phyloP scores from a whole-genome alignment of 2,888 invertebrate species.

The Gari tellinella region DNA sequence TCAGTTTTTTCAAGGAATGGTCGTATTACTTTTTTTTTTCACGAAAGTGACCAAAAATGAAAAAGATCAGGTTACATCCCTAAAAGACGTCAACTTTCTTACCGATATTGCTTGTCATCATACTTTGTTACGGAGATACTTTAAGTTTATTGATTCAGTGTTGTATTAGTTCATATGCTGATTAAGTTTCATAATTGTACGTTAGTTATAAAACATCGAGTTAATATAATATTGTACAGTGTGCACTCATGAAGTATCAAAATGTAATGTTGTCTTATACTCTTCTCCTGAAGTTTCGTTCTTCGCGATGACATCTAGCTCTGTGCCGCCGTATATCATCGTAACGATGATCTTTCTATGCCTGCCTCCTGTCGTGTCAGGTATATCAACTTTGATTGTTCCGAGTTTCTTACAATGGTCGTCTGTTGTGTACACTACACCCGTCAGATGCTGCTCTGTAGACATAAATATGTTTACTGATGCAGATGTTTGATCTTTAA shows the following conservation, averaged over 20 bases:
- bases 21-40: no score
- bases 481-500: conserved; percentile 16
- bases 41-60: no score
- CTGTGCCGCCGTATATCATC: conserved; percentile 58
- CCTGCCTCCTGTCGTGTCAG: conserved; percentile 23
- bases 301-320: conserved; percentile 41
- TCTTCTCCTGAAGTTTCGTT: conserved; percentile 6
- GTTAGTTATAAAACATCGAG: no score
- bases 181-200: no score
- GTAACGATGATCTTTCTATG: conserved; percentile 29
- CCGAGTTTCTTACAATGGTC: conserved; percentile 34
- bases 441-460: neutral
- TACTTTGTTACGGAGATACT: no score
- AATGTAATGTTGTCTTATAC: conserved; percentile 1
- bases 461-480: conserved; percentile 31
- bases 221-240: no score
- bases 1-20: no score
- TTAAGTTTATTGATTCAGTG: no score
- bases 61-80: no score
- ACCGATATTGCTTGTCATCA: no score
- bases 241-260: conserved; percentile 4
- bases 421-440: conserved; percentile 39
- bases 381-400: conserved; percentile 35
- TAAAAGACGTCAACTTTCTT: no score
- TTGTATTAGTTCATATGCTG: no score